Evolutionary conservation across 2,797 vertebrate genomes (phyloP), one percentile per base, ranked within the genome.

Genomic region (Pristis pectinata): DNA sequence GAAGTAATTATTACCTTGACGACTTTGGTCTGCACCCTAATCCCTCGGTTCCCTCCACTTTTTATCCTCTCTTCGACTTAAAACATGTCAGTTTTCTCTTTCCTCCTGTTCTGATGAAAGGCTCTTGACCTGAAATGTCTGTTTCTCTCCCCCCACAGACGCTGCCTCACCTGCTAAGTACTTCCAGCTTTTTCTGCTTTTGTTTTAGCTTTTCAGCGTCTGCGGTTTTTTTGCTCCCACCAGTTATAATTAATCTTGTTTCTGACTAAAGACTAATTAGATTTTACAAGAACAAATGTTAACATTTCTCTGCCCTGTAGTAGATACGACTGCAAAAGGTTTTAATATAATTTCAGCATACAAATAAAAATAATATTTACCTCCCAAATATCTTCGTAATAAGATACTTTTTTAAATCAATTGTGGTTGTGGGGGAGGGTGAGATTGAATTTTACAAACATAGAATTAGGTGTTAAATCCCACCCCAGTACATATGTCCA

Each of bases 231-330:
- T 64, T 64, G 9, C 15, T 64, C 9, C n/a, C 61, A 10, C 64
- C 61, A 64, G 49, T 87, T 34, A 34, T 59, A 87, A 87, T 61
- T 87, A 56, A 85, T 56, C 59, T 87, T 11, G 13, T 87, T 87
- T 87, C 83, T 87, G 83, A n/a, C 30, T 59, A 59, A 61, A 87
- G 30, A 13, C 56, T 87, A 87, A 87, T 87, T 83, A 19, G 56
- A 87, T 61, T 87, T 87, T 87, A 61, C 83, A 30, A 87, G 44
- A 87, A 61, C 56, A 87, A 61, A 13, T 87, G 44, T 53, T n/a
- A 91, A 49, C 22, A 64, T 91, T 41, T 64, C 59, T 64, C n/a
- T 91, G 22, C n/a, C 19, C 59, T 41, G n/a, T 19, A 61, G 0
- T 67, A 11, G 19, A 24, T 19, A 91, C 41, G 3, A 7, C 17